A percentile compares a stretch with the other conserved stretches of the same genome.
These are phyloP conservation scores for Heliothis virescens DNA, from an alignment of 1,140 invertebrate genomes.

Conservation along the genomic window DNA sequence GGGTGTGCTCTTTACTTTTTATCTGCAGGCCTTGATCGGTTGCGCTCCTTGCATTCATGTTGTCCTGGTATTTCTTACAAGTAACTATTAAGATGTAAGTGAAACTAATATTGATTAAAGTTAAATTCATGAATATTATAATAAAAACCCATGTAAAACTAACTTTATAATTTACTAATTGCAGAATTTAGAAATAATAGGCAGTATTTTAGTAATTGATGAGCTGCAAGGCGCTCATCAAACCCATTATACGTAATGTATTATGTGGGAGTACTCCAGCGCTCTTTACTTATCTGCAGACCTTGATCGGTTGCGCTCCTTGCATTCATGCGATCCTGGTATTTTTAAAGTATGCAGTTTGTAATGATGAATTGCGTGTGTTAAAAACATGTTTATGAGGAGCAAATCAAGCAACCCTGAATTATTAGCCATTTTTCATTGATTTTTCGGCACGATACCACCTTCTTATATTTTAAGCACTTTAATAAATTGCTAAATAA, in stretches of 20 bases:
- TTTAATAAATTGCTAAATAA: no score
- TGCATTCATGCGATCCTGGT: conserved; percentile 31
- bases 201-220: neutral
- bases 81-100: conserved; percentile 23
- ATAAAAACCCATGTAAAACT: no score
- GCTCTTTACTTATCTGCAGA: conserved; percentile 24
- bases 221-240: neutral
- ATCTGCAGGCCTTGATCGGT: conserved; percentile 36
- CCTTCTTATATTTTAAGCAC: no score
- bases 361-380: neutral
- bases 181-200: no score
- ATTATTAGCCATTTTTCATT: neutral
- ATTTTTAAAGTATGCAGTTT: conserved; percentile 8
- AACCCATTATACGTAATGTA: conserved; percentile 1
- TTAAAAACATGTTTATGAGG: neutral
- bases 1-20: conserved; percentile 37
- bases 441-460: no score
- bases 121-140: no score
- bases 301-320: conserved; percentile 19
- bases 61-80: conserved; percentile 29
- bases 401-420: no score
- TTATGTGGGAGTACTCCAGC: conserved; percentile 20
- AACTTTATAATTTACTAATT: no score
- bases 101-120: no score
- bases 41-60: conserved; percentile 37